Conservation (phyloP, 1,140 invertebrate species). For the Oreohelix idahoensis region DNA sequence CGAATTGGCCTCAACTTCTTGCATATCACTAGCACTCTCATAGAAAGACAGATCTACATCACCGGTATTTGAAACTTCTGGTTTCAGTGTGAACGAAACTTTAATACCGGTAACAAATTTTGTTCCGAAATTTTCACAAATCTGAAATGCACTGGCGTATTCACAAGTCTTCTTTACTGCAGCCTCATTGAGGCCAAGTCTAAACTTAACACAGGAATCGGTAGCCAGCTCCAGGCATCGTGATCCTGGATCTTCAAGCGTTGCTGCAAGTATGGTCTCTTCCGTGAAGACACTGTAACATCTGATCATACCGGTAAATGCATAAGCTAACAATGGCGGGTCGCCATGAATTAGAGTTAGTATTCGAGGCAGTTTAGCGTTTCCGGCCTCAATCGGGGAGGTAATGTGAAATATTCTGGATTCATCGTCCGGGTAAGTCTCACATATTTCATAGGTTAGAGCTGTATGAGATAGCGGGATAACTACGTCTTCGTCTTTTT, state of each 20-base stretch:
- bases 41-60: slow-evolving; percentile 22
- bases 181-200: slow-evolving; percentile 40
- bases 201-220: slow-evolving; percentile 37
- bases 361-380: slow-evolving; percentile 39
- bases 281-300: slow-evolving; percentile 46
- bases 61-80: neutral
- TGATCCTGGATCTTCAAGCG: slow-evolving; percentile 19
- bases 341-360: slow-evolving; percentile 37
- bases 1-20: slow-evolving; percentile 41
- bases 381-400: slow-evolving; percentile 14
- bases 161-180: slow-evolving; percentile 40
- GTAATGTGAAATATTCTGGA: slow-evolving; percentile 24
- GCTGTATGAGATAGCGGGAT: slow-evolving; percentile 36
- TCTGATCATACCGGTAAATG: slow-evolving; percentile 40
- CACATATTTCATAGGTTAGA: slow-evolving; percentile 37
- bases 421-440: slow-evolving; percentile 15
- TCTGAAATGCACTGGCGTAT: slow-evolving; percentile 30
- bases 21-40: slow-evolving; percentile 36
- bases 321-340: slow-evolving; percentile 29
- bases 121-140: slow-evolving; percentile 32
- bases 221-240: slow-evolving; percentile 44
- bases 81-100: slow-evolving; percentile 41
- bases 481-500: slow-evolving; percentile 43
- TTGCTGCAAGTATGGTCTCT: slow-evolving; percentile 43
- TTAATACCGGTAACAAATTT: slow-evolving; percentile 40